These are phyloP conservation scores for Agrypnia vestita DNA, from an alignment of 1,140 invertebrate genomes.

Conservation along the genomic window DNA sequence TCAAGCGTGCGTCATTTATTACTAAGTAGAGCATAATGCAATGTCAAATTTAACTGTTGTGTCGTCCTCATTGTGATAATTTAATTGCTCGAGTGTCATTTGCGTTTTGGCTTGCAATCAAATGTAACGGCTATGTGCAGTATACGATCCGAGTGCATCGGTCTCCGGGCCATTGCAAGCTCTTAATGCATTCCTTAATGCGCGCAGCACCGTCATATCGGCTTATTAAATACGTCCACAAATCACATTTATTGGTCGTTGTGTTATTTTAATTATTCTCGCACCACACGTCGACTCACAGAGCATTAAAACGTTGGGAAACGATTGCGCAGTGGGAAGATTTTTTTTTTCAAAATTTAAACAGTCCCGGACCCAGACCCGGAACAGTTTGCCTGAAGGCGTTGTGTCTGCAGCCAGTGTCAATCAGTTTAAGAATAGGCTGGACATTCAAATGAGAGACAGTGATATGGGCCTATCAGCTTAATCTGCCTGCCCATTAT, in stretches of 20 bases:
- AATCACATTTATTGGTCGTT: slow-evolving; percentile 55
- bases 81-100: slow-evolving; percentile 54
- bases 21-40: slow-evolving; percentile 38
- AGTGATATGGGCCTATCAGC: too few relatives aligned
- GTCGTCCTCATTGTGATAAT: slow-evolving; percentile 37
- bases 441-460: too few relatives aligned
- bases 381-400: too few relatives aligned
- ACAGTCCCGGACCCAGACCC: too few relatives aligned
- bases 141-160: slow-evolving; percentile 47
- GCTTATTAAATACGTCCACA: slow-evolving; percentile 54
- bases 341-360: background rate
- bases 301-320: slow-evolving; percentile 17
- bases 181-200: slow-evolving; percentile 59
- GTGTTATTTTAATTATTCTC: slow-evolving; percentile 47
- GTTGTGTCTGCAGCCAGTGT: too few relatives aligned
- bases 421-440: too few relatives aligned
- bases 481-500: too few relatives aligned
- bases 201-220: slow-evolving; percentile 48
- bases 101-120: slow-evolving; percentile 58
- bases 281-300: slow-evolving; percentile 6
- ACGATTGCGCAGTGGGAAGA: background rate
- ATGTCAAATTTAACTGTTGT: slow-evolving; percentile 41
- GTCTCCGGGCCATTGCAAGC: slow-evolving; percentile 49
- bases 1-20: slow-evolving; percentile 35
- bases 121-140: slow-evolving; percentile 46